Evolutionary conservation across 2,888 invertebrate genomes (phyloP), one percentile per base, ranked within the genome.

Genomic region (Agrochola lychnidis): DNA sequence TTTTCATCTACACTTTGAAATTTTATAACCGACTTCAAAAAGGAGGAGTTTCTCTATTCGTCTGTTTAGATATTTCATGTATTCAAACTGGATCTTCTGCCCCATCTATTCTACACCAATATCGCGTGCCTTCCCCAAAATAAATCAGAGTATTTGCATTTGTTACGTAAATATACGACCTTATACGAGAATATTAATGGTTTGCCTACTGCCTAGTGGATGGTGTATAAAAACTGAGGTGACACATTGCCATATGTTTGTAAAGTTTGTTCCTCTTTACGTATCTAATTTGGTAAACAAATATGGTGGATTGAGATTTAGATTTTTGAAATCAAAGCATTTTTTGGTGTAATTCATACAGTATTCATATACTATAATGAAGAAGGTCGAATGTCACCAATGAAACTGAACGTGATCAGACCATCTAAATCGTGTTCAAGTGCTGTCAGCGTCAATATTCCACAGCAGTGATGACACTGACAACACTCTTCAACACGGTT

Each of bases 91-190:
- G 4, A 63, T 48, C 51, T 68, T 73, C 72, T 82, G 72, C 9
- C 1, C 5, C 19, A 6, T 16, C 2, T 48, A 3, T 19, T 4
- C 4, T 12, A 19, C 61, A 30, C 2, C 7, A 56, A 56, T 3
- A 69, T 85, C 64, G 83, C 83, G 86, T 86, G 83, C 66, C 19
- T 16, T 0, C 36, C 19, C 42, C 19, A n/a, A 71, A 82, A 86
- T 82, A 83, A 72, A 86, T 86, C 71, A 56, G n/a, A 36, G 16
- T 72, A 78, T 83, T 83, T 78, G 73, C 83, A 86, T 85, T 70
- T 62, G 40, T 64, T 73, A 36, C 73, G 53, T 25, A 63, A 48
- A 77, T 82, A 72, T 82, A 86, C 59, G 56, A 59, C 51, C 66
- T 36, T 22, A 4, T 85, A 68, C 71, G 61, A 14, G 56, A n/a